These are phyloP conservation scores for Campaea margaritaria DNA, from an alignment of 2,888 invertebrate species.

Conservation along the genomic window DNA sequence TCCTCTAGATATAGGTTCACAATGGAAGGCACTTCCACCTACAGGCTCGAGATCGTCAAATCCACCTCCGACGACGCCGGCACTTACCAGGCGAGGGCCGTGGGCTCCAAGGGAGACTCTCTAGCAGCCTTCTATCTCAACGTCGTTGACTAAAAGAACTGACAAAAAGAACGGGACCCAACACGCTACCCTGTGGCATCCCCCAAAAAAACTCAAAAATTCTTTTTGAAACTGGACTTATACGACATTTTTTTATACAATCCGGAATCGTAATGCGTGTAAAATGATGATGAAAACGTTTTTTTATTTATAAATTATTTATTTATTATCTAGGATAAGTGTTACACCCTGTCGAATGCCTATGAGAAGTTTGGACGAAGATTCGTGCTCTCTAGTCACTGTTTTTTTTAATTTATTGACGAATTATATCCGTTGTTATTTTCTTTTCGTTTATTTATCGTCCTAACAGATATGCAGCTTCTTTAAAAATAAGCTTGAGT, in stretches of 20 bases:
- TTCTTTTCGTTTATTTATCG: constrained; percentile 63
- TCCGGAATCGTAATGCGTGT: constrained; percentile 70
- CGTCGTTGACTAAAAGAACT: constrained; percentile 83
- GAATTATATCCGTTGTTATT: constrained; percentile 65
- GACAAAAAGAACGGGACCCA: constrained; percentile 60
- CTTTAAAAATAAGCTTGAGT: constrained; percentile 72
- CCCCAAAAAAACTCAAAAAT: constrained; percentile 43
- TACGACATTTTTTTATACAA: constrained; percentile 75
- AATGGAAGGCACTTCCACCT: constrained; percentile 92
- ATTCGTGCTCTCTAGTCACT: constrained; percentile 78
- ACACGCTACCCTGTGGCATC: constrained; percentile 59
- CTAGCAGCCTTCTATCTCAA: constrained; percentile 95
- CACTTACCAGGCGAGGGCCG: constrained; percentile 94
- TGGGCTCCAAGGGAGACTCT: constrained; percentile 94
- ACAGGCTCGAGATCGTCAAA: constrained; percentile 91
- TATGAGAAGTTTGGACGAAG: constrained; percentile 70
- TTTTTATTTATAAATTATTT: constrained; percentile 71
- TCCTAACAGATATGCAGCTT: constrained; percentile 78
- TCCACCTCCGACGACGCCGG: constrained; percentile 92
- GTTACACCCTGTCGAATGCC: constrained; percentile 82
- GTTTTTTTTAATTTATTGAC: constrained; percentile 73
- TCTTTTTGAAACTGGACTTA: constrained; percentile 54
- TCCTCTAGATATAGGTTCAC: constrained; percentile 92
- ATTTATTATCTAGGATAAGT: constrained; percentile 77
- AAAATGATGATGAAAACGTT: constrained; percentile 58